phyloP scores from a whole-genome alignment of 2,888 invertebrate species.

The Agrochola macilenta region DNA sequence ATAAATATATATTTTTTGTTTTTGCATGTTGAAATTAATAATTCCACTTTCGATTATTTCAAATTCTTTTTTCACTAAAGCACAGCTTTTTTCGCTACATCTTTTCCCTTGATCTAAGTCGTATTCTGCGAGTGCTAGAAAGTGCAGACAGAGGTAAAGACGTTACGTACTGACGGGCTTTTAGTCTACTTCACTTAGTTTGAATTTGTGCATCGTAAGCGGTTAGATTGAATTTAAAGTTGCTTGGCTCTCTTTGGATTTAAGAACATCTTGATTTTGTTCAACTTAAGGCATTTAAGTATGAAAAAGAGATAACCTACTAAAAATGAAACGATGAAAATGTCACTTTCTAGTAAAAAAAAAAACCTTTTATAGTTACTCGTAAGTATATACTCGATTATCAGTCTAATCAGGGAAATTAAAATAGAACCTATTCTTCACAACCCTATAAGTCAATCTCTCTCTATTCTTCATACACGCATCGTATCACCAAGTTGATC shows the following conservation, averaged over 20 bases:
- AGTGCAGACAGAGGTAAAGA: slow-evolving; percentile 40
- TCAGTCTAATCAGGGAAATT: neutral
- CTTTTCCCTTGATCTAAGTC: slow-evolving; percentile 1
- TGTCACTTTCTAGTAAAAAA: neutral
- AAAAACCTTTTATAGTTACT: no score
- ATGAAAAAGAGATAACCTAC: neutral
- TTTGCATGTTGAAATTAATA: neutral
- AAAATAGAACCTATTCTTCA: neutral
- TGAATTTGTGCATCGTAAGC: slow-evolving; percentile 44
- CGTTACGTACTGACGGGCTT: slow-evolving; percentile 25
- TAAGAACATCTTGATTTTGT: slow-evolving; percentile 20
- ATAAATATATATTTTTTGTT: neutral
- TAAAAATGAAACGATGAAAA: neutral
- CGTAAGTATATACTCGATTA: neutral
- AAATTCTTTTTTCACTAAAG: neutral
- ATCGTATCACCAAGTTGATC: neutral
- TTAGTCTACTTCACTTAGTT: slow-evolving; percentile 26
- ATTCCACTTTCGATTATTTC: neutral
- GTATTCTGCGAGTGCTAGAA: slow-evolving; percentile 1
- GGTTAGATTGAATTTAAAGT: slow-evolving; percentile 39
- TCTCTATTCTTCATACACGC: neutral
- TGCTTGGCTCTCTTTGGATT: slow-evolving; percentile 4
- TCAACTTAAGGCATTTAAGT: neutral
- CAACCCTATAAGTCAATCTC: neutral
- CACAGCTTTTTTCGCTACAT: neutral